Base-by-base conservation (phyloP, 1,140 invertebrate species). In the Portunus trituberculatus region DNA sequence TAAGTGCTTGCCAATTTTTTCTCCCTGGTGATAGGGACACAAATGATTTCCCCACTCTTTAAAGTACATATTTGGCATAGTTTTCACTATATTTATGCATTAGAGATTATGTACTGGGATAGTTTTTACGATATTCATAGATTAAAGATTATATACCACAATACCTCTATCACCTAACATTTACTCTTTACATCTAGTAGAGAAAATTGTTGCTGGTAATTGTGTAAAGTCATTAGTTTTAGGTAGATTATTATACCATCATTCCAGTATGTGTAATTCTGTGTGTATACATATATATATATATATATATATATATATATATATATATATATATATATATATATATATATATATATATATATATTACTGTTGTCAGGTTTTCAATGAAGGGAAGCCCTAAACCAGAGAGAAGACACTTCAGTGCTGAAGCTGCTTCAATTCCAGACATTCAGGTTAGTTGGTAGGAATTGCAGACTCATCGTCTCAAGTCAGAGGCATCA, bases 361-460 rank as follows among this genome's bases (percentile, higher is more conserved):
- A 20, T 95, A 91, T 48, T 52, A 84, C 31, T 90, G 82, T 6
- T n/a, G 48, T 10, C 88, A 96, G 95, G 90, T 96, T 96, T 48
- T 93, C 93, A 46, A 94, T 87, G 20, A 95, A 94, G 31, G 94
- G 97, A 96, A 97, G 97, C 96, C 98, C 98, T 48, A 98, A 98
- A 96, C 97, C 97, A 39, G 98, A 98, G 96, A 97, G 98, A 96
- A 98, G 98, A 95, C 99, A 99, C 96, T 99, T 99, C 97, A 98
- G 98, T 52, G 98, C 99, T 96, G 98, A 99, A 97, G 98, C 98
- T 25, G 98, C 98, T 87, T 99, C 98, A 96, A 99, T 99, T 96
- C 98, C 98, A 32, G 98, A 99, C 96, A 98, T 99, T 96, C 98
- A 99, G 98, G 98, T 99, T 97, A 92, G 93, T 76, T n/a, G 6